A percentile compares a stretch with the other conserved stretches of the same genome.
These are phyloP conservation scores for Otolemur crassicaudatus DNA, from an alignment of 2,797 vertebrate species.

Conservation along the genomic window DNA sequence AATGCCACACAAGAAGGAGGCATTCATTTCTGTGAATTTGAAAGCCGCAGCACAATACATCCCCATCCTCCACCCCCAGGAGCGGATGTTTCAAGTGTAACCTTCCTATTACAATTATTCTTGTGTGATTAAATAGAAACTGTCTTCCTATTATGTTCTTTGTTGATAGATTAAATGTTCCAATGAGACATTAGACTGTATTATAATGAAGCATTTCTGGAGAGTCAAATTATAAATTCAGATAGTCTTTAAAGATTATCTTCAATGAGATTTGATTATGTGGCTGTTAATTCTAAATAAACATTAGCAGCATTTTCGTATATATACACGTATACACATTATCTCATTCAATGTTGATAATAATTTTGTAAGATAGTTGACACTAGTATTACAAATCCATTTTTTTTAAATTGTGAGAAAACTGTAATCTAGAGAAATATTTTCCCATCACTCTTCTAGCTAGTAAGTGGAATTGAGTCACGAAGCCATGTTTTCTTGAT, in stretches of 20 bases:
- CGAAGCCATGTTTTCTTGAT: constrained; percentile 22
- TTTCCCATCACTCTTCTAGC: background rate
- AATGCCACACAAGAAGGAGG: constrained; percentile 60
- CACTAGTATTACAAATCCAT: background rate
- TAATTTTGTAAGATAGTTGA: constrained; percentile 49
- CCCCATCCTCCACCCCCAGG: constrained; percentile 1
- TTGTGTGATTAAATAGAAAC: constrained; percentile 78
- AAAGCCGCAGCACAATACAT: background rate
- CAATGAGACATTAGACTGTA: constrained; percentile 63
- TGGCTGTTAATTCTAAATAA: constrained; percentile 71
- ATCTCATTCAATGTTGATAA: constrained; percentile 6
- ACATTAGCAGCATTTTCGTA: constrained; percentile 52
- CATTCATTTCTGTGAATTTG: constrained; percentile 56
- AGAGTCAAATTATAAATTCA: constrained; percentile 72
- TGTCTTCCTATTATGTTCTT: constrained; percentile 69
- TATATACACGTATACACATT: background rate
- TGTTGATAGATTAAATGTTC: constrained; percentile 76
- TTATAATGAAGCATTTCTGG: constrained; percentile 68
- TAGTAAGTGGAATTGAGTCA: background rate
- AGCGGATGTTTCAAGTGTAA: constrained; percentile 67
- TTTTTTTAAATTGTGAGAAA: constrained; percentile 10
- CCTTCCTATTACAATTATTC: constrained; percentile 76
- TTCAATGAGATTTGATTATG: constrained; percentile 65
- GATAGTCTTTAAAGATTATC: constrained; percentile 72
- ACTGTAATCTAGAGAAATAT: constrained; percentile 4